Conservation (phyloP, 92 coral and sea anemone genomes). For the Porites evermanni region DNA sequence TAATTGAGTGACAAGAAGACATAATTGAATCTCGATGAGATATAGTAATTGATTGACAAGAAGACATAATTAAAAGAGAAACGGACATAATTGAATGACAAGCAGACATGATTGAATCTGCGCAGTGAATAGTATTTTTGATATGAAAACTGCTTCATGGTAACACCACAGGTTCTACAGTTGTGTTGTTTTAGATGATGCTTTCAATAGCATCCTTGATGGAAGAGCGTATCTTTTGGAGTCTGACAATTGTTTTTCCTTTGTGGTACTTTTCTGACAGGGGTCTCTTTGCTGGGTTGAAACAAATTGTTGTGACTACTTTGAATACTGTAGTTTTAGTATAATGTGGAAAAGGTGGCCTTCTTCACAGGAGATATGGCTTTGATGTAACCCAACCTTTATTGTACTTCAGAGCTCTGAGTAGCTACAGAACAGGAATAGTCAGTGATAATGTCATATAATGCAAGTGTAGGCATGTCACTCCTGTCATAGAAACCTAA, state of each 20-base stretch:
- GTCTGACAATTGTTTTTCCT: slow-evolving; percentile 32
- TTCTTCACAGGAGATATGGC: slow-evolving; percentile 51
- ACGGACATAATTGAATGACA: too few relatives aligned
- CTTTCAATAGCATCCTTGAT: slow-evolving; percentile 42
- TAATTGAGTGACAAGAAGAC: too few relatives aligned
- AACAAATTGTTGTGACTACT: slow-evolving; percentile 55
- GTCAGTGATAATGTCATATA: background rate
- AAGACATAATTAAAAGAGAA: too few relatives aligned
- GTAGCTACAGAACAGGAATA: background rate
- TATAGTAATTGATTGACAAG: too few relatives aligned
- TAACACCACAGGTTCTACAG: slow-evolving; percentile 45
- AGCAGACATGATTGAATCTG: too few relatives aligned
- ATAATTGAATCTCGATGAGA: too few relatives aligned
- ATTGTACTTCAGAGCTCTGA: background rate
- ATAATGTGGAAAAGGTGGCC: slow-evolving; percentile 42
- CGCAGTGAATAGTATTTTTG: too few relatives aligned
- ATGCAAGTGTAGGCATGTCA: background rate
- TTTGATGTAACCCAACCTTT: slow-evolving; percentile 33
- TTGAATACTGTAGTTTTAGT: slow-evolving; percentile 57
- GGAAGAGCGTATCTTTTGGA: slow-evolving; percentile 43
- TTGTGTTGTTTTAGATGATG: slow-evolving; percentile 49
- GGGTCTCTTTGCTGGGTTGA: slow-evolving; percentile 39
- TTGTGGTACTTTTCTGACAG: slow-evolving; percentile 28
- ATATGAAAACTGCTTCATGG: slow-evolving; percentile 6
- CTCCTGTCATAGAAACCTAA: background rate